phyloP scores from a whole-genome alignment of 2,797 vertebrate genomes.

The Adelosebastes latens region DNA sequence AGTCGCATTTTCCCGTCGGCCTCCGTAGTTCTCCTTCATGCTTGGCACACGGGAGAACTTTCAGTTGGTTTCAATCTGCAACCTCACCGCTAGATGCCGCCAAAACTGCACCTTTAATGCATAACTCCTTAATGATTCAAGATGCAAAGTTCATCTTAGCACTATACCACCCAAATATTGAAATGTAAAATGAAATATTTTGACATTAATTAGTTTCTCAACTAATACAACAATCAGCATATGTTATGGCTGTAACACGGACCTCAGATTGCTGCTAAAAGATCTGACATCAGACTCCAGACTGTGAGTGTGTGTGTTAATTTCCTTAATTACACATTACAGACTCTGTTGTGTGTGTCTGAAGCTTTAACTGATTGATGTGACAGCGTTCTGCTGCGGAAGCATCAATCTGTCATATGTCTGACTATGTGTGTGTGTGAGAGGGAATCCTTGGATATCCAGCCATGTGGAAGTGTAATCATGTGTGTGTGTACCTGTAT shows the following conservation, averaged over 20 bases:
- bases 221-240: background rate
- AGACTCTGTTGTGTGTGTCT: background rate
- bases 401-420: slow-evolving; percentile 42
- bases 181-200: background rate
- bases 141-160: background rate
- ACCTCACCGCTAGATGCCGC: too few species aligned
- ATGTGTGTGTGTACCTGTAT: background rate
- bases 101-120: too few species aligned
- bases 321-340: background rate
- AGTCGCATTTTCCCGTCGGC: too few species aligned
- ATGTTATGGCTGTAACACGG: background rate
- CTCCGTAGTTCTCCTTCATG: too few species aligned
- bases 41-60: too few species aligned
- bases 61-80: too few species aligned
- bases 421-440: background rate
- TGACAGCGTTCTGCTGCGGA: background rate
- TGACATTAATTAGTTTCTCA: background rate
- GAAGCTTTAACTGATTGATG: slow-evolving; percentile 41
- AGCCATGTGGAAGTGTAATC: background rate
- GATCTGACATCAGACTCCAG: background rate
- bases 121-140: accelerated
- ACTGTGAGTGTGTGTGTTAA: background rate
- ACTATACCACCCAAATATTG: too few species aligned
- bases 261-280: background rate
- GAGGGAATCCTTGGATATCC: background rate